Evolutionary conservation across 2,113 vertebrate species (phyloP).

Genomic region (Eublepharis macularius): DNA sequence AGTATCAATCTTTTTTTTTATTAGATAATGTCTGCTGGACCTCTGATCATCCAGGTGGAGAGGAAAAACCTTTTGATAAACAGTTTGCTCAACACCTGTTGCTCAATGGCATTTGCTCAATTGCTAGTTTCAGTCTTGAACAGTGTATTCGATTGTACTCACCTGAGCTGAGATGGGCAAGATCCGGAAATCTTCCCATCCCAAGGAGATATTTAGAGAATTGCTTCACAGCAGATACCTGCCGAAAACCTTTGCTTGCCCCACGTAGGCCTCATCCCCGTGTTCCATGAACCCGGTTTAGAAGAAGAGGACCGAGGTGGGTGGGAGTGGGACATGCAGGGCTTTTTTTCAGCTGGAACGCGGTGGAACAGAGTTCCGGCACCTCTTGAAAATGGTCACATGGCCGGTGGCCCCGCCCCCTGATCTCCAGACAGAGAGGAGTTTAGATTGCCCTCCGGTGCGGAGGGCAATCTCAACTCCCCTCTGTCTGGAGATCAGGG

Average conservation of each 20-base stretch:
- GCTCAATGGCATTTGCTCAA: background rate
- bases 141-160: background rate
- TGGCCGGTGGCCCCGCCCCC: too few relatives aligned
- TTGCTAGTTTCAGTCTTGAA: background rate
- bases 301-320: too few relatives aligned
- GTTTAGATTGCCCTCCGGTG: too few relatives aligned
- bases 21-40: background rate
- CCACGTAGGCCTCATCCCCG: background rate
- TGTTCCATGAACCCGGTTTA: background rate
- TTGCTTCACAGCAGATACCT: background rate
- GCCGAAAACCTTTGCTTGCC: background rate
- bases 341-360: too few relatives aligned
- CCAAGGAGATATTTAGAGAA: too few relatives aligned
- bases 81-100: background rate
- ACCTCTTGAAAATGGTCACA: too few relatives aligned
- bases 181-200: background rate
- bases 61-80: background rate
- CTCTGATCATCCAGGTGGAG: background rate
- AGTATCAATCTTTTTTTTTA: background rate
- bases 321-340: too few relatives aligned
- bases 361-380: too few relatives aligned
- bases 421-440: too few relatives aligned
- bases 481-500: too few relatives aligned
- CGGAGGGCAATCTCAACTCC: too few relatives aligned
- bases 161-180: too few relatives aligned